Base-by-base conservation (phyloP, 2,888 invertebrate genomes). In the Himalopsyche anomala region DNA sequence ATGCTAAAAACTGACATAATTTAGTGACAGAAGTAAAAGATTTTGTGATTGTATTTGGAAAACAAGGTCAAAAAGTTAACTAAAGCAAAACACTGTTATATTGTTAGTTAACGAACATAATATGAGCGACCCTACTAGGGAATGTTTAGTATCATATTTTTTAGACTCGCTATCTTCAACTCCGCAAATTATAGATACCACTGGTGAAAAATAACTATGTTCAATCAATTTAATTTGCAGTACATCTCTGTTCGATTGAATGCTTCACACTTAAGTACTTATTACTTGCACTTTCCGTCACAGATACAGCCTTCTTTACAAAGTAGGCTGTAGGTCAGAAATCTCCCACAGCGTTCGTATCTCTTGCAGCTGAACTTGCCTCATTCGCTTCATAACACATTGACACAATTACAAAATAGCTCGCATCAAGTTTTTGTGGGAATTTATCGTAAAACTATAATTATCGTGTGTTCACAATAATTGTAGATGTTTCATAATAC, bases 251-350 rank as follows among this genome's bases (percentile, higher is more conserved):
- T 28, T 0, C 28, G 3, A 28, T 11, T 62, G 28, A 62, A 28
- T 62, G 2, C 62, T 19, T 19, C 6, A 28, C 28, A 62, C 8
- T 62, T 6, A n/a, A n/a, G n/a, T n/a, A 11, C 8, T 19, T 8
- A 6, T 8, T n/a, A 62, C 62, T 62, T 62, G 19, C 62, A 62
- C 62, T 62, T 62, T 62, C 62, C 19, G 62, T 28, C 8, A 8
- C 62, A 62, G 62, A 62, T 62, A 62, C n/a, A 62, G 19, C 62
- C 28, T 62, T 5, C 62, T 19, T 9, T 62, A 62, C 19, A 62
- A 62, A 62, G 62, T 62, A 19, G 62, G 62, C 62, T 62, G 62
- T 62, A 62, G 62, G 62, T 62, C 62, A 28, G 11, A n/a, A 19
- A 62, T 62, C 62, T 62, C 62, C 62, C 19, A 62, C 62, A 28